Evolutionary conservation across 2,888 invertebrate species (phyloP).

Genomic region (Tenthredo scrophulariae): DNA sequence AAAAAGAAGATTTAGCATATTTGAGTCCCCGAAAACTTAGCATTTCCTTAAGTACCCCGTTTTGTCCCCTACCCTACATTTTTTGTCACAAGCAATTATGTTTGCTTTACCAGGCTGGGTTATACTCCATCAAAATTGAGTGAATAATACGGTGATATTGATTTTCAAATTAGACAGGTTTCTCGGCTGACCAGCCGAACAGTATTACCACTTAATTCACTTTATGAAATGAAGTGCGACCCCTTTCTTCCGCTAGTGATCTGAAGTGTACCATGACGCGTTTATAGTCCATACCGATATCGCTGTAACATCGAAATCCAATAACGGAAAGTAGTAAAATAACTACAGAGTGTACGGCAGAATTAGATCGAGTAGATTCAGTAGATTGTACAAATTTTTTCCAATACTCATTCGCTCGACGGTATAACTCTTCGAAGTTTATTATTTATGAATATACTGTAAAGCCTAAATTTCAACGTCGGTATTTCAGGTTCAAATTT

Average conservation of each 20-base stretch:
- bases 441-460: too few relatives aligned
- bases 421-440: neutral
- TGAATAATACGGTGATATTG: constrained; percentile 29
- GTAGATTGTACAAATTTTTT: neutral
- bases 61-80: too few relatives aligned
- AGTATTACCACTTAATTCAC: constrained; percentile 34
- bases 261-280: constrained; percentile 9
- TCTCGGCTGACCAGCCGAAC: constrained; percentile 12
- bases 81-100: neutral
- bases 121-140: constrained; percentile 25
- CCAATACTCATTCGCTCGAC: neutral
- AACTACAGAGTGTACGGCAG: neutral
- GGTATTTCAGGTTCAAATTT: neutral
- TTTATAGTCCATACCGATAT: neutral
- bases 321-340: constrained; percentile 28
- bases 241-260: constrained; percentile 10
- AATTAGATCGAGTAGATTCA: neutral
- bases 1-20: too few relatives aligned
- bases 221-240: constrained; percentile 27
- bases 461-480: neutral
- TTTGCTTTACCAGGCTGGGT: neutral
- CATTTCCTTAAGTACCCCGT: too few relatives aligned
- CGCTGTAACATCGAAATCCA: constrained; percentile 21
- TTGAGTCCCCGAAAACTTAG: too few relatives aligned
- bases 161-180: constrained; percentile 16